These are phyloP conservation scores for Passer domesticus DNA, from an alignment of 2,113 vertebrate species.

Conservation along the genomic window DNA sequence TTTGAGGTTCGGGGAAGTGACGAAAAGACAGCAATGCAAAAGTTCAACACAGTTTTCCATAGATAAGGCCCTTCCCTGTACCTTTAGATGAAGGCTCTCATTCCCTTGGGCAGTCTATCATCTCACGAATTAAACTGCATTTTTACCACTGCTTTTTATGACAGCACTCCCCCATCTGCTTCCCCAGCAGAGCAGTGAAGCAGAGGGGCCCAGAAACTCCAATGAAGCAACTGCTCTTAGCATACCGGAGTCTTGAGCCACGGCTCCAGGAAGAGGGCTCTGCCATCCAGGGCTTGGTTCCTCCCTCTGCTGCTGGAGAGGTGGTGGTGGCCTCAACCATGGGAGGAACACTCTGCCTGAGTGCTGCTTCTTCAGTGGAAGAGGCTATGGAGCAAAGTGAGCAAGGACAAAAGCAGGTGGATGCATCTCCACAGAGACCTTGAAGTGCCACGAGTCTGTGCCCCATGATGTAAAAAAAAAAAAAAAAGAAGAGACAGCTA, in stretches of 20 bases:
- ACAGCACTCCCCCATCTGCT: neutral
- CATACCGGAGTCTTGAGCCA: neutral
- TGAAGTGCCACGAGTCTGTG: neutral
- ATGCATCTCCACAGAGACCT: neutral
- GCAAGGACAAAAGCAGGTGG: rapidly evolving
- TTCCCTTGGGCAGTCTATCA: neutral
- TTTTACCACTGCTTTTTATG: neutral
- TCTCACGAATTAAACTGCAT: neutral
- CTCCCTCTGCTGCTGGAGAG: neutral
- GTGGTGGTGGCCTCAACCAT: neutral
- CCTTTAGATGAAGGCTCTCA: neutral
- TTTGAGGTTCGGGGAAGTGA: neutral
- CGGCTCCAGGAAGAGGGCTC: neutral
- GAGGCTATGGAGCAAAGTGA: neutral
- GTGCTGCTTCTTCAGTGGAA: neutral
- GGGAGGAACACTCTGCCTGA: neutral
- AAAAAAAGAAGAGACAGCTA: neutral
- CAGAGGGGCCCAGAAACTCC: neutral
- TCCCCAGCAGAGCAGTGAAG: neutral
- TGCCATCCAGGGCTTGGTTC: neutral
- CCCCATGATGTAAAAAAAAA: neutral
- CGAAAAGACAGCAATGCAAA: neutral
- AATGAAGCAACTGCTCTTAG: neutral
- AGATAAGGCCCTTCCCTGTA: neutral
- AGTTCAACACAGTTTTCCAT: neutral